Conservation (phyloP, 2,113 vertebrate species). For the Hoplias malabaricus region DNA sequence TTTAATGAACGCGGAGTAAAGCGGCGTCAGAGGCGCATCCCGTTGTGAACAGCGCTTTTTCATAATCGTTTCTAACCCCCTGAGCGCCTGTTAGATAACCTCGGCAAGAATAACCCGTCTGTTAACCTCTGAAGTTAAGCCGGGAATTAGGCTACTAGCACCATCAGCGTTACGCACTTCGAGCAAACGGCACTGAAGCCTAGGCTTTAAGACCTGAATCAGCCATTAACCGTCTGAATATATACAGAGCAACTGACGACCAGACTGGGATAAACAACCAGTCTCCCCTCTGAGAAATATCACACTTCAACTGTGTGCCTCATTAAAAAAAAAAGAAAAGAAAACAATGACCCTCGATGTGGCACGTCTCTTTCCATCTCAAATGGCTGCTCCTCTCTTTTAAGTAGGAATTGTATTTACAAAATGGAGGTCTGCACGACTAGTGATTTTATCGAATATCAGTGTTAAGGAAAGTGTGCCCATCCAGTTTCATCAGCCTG, state of each 20-base stretch:
- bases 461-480: not conserved
- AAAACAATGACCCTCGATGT: not conserved
- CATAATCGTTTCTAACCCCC: not conserved
- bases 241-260: too few relatives aligned
- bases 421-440: slow-evolving; percentile 68
- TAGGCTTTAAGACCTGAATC: too few relatives aligned
- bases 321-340: not conserved
- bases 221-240: too few relatives aligned
- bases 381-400: slow-evolving; percentile 68
- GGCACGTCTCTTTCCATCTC: slow-evolving; percentile 30
- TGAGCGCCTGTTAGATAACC: slow-evolving; percentile 32
- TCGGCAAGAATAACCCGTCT: slow-evolving; percentile 14
- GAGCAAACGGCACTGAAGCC: not conserved
- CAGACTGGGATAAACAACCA: too few relatives aligned
- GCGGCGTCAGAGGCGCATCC: not conserved
- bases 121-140: slow-evolving; percentile 37
- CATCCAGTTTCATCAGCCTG: slow-evolving; percentile 28
- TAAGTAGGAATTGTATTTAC: slow-evolving; percentile 54
- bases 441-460: not conserved
- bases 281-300: too few relatives aligned
- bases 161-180: not conserved
- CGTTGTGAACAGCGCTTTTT: not conserved
- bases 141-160: slow-evolving; percentile 26
- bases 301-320: too few relatives aligned
- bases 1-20: not conserved